Evolutionary conservation across 2,888 invertebrate species (phyloP).

Genomic region (Venustoraphidia nigricollis): DNA sequence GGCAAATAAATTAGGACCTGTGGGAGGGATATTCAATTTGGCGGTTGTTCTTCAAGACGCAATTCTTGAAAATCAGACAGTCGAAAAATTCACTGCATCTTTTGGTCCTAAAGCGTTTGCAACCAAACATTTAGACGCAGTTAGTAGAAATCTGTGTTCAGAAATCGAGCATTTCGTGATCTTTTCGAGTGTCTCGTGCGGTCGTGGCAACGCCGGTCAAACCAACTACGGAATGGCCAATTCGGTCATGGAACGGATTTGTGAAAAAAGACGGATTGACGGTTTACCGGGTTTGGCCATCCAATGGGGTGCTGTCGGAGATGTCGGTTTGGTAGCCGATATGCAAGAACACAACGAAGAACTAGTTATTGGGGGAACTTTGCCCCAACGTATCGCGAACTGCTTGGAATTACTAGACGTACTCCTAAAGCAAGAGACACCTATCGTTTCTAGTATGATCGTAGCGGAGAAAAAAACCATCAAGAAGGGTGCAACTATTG

Average conservation of each 20-base stretch:
- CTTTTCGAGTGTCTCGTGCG: constrained; percentile 84
- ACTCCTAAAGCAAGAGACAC: constrained; percentile 47
- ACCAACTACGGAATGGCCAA: constrained; percentile 84
- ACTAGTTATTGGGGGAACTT: constrained; percentile 38
- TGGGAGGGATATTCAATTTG: constrained; percentile 79
- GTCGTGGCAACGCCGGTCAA: constrained; percentile 83
- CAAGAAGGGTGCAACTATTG: constrained; percentile 45
- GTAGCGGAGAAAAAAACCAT: constrained; percentile 67
- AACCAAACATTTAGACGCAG: constrained; percentile 58
- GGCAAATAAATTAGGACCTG: constrained; percentile 45
- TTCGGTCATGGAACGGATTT: constrained; percentile 78
- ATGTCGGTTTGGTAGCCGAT: constrained; percentile 59
- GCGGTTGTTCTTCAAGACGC: constrained; percentile 68
- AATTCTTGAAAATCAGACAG: constrained; percentile 60
- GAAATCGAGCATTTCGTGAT: constrained; percentile 61
- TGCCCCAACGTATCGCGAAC: constrained; percentile 48
- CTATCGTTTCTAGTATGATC: constrained; percentile 70
- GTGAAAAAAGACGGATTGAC: constrained; percentile 51
- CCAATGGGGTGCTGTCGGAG: constrained; percentile 89
- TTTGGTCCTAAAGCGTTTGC: constrained; percentile 69
- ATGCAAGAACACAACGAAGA: constrained; percentile 28
- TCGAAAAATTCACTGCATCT: constrained; percentile 49
- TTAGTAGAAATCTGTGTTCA: constrained; percentile 41
- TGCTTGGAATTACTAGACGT: constrained; percentile 46
- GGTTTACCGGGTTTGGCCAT: constrained; percentile 69